Evolutionary conservation across 2,113 vertebrate genomes (phyloP).

Genomic region (Pseudonaja textilis): DNA sequence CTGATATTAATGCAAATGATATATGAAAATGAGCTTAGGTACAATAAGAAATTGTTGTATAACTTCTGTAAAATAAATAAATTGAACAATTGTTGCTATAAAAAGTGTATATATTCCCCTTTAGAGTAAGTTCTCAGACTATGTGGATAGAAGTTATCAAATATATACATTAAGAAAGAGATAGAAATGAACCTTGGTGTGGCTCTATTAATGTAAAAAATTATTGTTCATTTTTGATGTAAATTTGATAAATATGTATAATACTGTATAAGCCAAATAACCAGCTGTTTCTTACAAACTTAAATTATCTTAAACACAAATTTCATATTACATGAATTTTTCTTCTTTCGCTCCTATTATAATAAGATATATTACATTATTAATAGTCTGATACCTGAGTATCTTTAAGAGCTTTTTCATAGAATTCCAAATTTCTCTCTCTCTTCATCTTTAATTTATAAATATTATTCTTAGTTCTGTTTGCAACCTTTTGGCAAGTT

Average conservation of each 20-base stretch:
- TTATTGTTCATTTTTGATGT: not conserved
- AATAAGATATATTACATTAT: not conserved
- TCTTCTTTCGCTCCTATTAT: not conserved
- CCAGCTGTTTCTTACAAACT: not conserved
- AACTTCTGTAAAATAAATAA: slow-evolving; percentile 39
- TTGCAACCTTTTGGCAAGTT: not conserved
- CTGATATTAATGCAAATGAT: slow-evolving; percentile 61
- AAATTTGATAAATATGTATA: not conserved
- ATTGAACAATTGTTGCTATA: slow-evolving; percentile 30
- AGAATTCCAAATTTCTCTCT: not conserved
- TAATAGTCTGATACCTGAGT: not conserved
- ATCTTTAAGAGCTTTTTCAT: not conserved
- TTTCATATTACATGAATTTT: not conserved
- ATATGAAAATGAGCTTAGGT: slow-evolving; percentile 54
- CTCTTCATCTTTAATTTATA: not conserved
- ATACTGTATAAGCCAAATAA: not conserved
- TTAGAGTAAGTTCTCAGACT: slow-evolving; percentile 35
- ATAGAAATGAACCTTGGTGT: not conserved
- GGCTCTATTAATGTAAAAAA: not conserved
- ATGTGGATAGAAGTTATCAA: not conserved
- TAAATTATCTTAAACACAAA: not conserved
- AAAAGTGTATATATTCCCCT: not conserved
- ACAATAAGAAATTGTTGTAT: slow-evolving; percentile 51
- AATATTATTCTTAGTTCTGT: not conserved
- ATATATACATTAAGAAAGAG: not conserved